A percentile compares a stretch with the other conserved stretches of the same genome.
phyloP scores from a whole-genome alignment of 1,140 invertebrate genomes.

The Riptortus pedestris region DNA sequence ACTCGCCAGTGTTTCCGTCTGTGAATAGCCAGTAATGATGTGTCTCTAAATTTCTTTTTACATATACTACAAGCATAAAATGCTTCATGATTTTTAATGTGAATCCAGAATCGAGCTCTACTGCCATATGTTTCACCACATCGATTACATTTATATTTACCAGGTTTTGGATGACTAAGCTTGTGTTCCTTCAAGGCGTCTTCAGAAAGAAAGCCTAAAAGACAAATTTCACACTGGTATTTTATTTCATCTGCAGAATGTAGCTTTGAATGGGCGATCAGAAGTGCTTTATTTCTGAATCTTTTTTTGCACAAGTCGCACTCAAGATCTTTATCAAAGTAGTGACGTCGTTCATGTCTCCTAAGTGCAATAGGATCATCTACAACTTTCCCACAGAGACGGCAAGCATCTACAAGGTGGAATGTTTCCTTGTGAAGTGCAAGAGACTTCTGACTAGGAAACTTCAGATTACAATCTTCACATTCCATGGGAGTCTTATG shows the following conservation, averaged over 20 bases:
- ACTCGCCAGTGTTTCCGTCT: conserved; percentile 24
- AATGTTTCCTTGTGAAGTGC: conserved; percentile 23
- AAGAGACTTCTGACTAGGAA: conserved; percentile 14
- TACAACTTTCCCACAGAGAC: conserved; percentile 22
- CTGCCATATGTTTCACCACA: conserved; percentile 11
- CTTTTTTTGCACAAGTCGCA: conserved; percentile 22
- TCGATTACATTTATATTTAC: conserved; percentile 18
- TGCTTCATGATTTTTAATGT: conserved; percentile 23
- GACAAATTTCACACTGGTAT: conserved; percentile 19
- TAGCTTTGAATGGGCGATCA: conserved; percentile 12
- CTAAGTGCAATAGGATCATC: conserved; percentile 13
- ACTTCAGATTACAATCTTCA: conserved; percentile 20
- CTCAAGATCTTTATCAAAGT: conserved; percentile 22
- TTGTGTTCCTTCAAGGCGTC: conserved; percentile 21
- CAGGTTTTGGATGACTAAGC: conserved; percentile 18
- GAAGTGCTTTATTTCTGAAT: conserved; percentile 24
- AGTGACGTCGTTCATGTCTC: conserved; percentile 26
- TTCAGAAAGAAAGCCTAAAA: conserved; percentile 18
- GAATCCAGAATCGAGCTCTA: conserved; percentile 23
- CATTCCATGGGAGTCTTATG: conserved; percentile 15
- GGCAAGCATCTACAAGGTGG: conserved; percentile 20
- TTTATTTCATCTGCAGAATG: conserved; percentile 19
- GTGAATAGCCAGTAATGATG: conserved; percentile 25
- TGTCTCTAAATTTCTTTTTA: conserved; percentile 23
- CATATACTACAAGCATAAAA: conserved; percentile 24